Percentiles rank a stretch among this genome's conserved stretches.
These are phyloP conservation scores for Sciurus carolinensis DNA, from an alignment of 2,797 vertebrate genomes.

Conservation along the genomic window DNA sequence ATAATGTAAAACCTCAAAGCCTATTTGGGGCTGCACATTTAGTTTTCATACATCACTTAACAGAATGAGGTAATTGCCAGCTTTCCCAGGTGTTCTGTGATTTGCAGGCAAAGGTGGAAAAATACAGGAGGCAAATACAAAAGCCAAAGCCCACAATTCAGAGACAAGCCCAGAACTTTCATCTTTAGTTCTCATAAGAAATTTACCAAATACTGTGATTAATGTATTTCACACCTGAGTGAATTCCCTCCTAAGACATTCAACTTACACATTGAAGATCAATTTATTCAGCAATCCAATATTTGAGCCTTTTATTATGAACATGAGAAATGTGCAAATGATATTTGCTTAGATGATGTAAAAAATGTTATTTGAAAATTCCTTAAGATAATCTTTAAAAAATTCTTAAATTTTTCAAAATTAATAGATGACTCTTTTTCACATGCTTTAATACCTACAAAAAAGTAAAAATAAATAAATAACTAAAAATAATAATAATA, in stretches of 20 bases:
- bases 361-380: background rate
- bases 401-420: background rate
- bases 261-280: background rate
- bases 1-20: background rate
- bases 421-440: background rate
- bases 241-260: constrained; percentile 19
- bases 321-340: background rate
- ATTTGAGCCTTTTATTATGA: constrained; percentile 25
- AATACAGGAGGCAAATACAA: background rate
- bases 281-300: constrained; percentile 63
- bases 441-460: background rate
- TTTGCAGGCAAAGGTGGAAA: background rate
- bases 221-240: constrained; percentile 41
- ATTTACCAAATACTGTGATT: constrained; percentile 47
- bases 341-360: background rate
- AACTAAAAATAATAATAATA: background rate
- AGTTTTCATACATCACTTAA: background rate
- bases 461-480: too few species aligned
- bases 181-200: constrained; percentile 41
- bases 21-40: background rate
- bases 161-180: constrained; percentile 28
- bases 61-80: background rate
- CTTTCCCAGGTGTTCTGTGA: background rate
- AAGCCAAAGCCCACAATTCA: constrained; percentile 1
- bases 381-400: background rate